A percentile compares a stretch with the other conserved stretches of the same genome.
phyloP scores from a whole-genome alignment of 2,888 invertebrate species.

The Napeogenes inachia region DNA sequence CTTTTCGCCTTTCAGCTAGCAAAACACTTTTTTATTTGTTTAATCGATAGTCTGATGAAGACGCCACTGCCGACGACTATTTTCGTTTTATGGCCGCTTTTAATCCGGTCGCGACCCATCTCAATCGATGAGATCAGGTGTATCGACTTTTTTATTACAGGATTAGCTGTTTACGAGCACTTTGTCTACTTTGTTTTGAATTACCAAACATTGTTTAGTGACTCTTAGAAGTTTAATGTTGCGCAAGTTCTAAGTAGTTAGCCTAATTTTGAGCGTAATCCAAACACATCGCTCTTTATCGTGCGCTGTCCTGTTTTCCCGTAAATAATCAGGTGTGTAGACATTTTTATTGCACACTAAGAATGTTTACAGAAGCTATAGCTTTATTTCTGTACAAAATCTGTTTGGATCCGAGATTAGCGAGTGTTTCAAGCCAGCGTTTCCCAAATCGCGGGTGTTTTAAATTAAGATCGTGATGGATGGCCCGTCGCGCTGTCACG shows the following conservation, averaged over 20 bases:
- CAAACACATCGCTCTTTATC: constrained; percentile 25
- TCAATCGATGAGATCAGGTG: constrained; percentile 68
- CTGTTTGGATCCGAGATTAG: constrained; percentile 60
- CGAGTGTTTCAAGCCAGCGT: constrained; percentile 56
- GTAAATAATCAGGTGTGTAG: constrained; percentile 40
- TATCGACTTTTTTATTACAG: constrained; percentile 66
- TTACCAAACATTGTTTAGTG: constrained; percentile 51
- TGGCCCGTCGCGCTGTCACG: constrained; percentile 68
- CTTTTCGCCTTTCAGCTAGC: constrained; percentile 72
- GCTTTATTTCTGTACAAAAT: constrained; percentile 57
- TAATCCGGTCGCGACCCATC: constrained; percentile 58
- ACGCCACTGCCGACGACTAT: constrained; percentile 63
- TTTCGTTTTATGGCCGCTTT: constrained; percentile 65
- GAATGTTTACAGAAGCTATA: constrained; percentile 56
- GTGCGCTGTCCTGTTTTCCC: constrained; percentile 41
- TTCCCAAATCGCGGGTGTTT: constrained; percentile 71
- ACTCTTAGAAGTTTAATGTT: constrained; percentile 50
- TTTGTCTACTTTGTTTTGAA: constrained; percentile 66
- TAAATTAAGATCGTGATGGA: constrained; percentile 75
- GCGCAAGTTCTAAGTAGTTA: constrained; percentile 49
- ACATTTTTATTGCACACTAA: constrained; percentile 52
- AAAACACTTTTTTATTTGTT: constrained; percentile 75
- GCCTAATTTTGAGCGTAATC: constrained; percentile 39
- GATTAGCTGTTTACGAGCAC: constrained; percentile 72
- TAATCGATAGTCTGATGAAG: constrained; percentile 74